Evolutionary conservation across 2,113 vertebrate genomes (phyloP).

Genomic region (Scartelaos histophorus): DNA sequence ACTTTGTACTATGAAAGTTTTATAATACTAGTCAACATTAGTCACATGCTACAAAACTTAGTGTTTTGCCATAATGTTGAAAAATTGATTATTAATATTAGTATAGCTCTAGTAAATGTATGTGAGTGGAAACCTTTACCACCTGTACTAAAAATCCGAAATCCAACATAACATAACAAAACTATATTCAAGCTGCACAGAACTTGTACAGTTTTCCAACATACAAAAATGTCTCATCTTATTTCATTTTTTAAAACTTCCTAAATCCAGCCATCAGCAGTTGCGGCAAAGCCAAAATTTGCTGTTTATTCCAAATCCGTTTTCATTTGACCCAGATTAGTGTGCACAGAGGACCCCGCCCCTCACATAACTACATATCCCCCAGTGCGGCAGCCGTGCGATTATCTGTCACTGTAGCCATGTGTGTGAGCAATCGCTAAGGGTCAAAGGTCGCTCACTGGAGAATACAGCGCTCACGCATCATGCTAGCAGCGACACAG

Average conservation of each 20-base stretch:
- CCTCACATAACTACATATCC: not conserved
- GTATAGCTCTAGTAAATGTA: no score
- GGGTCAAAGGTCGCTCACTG: constrained; percentile 5
- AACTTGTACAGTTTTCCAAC: not conserved
- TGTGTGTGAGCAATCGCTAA: constrained; percentile 27
- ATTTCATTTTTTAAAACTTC: not conserved
- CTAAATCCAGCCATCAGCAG: constrained; percentile 29
- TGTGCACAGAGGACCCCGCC: constrained; percentile 47
- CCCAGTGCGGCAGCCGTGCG: constrained; percentile 27
- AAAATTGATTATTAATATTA: no score
- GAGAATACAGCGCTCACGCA: not conserved
- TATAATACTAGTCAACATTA: no score
- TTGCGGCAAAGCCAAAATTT: constrained; percentile 53
- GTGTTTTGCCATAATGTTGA: no score
- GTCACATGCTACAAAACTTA: no score
- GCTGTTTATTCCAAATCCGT: constrained; percentile 56
- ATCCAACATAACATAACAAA: no score
- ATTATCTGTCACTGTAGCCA: constrained; percentile 22
- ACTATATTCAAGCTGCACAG: no score
- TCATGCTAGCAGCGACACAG: constrained; percentile 10
- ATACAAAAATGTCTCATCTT: no score
- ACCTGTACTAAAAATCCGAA: no score
- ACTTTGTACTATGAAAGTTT: no score
- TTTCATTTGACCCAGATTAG: constrained; percentile 64
- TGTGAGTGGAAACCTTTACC: no score